Conservation (phyloP, 2,888 invertebrate genomes). For the Asteroscopus sphinx region DNA sequence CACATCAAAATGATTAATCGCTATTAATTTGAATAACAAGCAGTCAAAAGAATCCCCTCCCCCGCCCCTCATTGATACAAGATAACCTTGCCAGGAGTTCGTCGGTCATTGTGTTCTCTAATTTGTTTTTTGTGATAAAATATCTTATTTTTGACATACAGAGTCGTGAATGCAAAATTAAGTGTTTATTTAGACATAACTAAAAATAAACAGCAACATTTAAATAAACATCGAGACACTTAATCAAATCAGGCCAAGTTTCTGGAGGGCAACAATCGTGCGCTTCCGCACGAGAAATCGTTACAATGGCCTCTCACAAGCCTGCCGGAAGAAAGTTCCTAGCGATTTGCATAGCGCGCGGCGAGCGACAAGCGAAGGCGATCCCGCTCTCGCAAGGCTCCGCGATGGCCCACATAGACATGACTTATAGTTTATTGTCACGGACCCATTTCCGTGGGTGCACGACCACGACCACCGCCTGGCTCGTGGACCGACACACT, state of each 20-base stretch:
- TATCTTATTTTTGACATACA: slow-evolving; percentile 8
- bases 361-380: slow-evolving; percentile 62
- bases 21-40: slow-evolving; percentile 24
- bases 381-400: slow-evolving; percentile 68
- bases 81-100: slow-evolving; percentile 4
- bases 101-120: slow-evolving; percentile 1
- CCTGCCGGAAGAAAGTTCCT: slow-evolving; percentile 87
- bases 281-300: slow-evolving; percentile 81
- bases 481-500: slow-evolving; percentile 81
- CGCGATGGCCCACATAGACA: slow-evolving; percentile 86
- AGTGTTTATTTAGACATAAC: slow-evolving; percentile 29
- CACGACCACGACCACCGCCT: slow-evolving; percentile 75
- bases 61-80: background rate
- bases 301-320: slow-evolving; percentile 81
- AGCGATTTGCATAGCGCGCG: slow-evolving; percentile 83
- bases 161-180: slow-evolving; percentile 13
- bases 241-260: slow-evolving; percentile 56
- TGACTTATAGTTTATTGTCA: slow-evolving; percentile 83
- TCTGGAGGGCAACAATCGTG: slow-evolving; percentile 70
- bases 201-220: slow-evolving; percentile 24
- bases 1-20: slow-evolving; percentile 32
- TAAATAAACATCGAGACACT: slow-evolving; percentile 21
- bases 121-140: slow-evolving; percentile 16
- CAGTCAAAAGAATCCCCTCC: slow-evolving; percentile 10
- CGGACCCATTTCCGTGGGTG: slow-evolving; percentile 87